phyloP scores from a whole-genome alignment of 2,888 invertebrate species.

The Drosophila neonasuta region DNA sequence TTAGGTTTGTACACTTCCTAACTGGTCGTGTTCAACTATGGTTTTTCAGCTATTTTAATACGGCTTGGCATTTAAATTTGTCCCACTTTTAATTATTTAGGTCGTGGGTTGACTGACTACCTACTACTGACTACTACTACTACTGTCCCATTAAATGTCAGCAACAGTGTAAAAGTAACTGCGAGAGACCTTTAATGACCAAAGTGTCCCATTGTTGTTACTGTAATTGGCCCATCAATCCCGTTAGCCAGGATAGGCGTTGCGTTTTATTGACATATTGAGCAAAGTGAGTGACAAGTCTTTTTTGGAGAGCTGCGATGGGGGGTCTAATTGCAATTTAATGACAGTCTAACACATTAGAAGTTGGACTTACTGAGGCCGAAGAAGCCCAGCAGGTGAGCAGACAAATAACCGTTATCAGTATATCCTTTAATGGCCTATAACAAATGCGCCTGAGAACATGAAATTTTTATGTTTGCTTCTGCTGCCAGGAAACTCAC shows the following conservation, averaged over 20 bases:
- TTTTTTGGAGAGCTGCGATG: neutral
- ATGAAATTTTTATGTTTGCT: constrained; percentile 7
- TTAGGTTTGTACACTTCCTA: constrained; percentile 46
- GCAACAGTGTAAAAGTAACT: constrained; percentile 17
- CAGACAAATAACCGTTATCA: constrained; percentile 21
- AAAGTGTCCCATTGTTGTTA: constrained; percentile 11
- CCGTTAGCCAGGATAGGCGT: constrained; percentile 22
- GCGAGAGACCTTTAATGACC: constrained; percentile 24
- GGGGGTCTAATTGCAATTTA: constrained; percentile 53
- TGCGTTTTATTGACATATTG: constrained; percentile 50
- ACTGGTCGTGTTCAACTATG: neutral
- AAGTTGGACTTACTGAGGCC: neutral
- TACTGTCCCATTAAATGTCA: constrained; percentile 21
- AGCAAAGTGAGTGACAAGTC: constrained; percentile 51
- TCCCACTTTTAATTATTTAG: constrained; percentile 42
- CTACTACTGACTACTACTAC: neutral
- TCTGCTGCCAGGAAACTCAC: neutral
- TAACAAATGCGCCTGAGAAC: constrained; percentile 15
- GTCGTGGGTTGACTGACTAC: constrained; percentile 7
- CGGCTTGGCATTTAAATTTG: constrained; percentile 38
- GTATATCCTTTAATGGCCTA: constrained; percentile 12
- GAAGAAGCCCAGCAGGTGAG: constrained; percentile 16
- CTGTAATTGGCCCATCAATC: constrained; percentile 50
- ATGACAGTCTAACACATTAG: constrained; percentile 43
- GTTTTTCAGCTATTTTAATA: constrained; percentile 4